phyloP scores from a whole-genome alignment of 2,113 vertebrate genomes.

The Pygoscelis adeliae region DNA sequence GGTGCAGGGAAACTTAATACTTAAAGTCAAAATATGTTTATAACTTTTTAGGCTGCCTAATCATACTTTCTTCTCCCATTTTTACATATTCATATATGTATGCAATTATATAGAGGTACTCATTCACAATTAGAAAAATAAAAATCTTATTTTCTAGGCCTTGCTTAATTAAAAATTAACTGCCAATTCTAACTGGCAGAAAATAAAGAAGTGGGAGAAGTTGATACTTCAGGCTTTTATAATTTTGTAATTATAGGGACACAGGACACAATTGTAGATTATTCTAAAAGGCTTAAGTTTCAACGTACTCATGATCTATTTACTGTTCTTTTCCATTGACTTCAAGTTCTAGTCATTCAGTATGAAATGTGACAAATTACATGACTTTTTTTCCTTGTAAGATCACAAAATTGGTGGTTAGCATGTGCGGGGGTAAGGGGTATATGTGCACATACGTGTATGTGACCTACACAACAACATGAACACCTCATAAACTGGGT shows the following conservation, averaged over 20 bases:
- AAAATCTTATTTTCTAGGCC: not conserved
- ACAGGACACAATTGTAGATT: not conserved
- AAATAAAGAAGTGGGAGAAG: not conserved
- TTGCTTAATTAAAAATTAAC: not conserved
- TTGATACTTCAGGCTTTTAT: not conserved
- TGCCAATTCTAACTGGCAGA: not conserved
- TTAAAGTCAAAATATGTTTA: not conserved
- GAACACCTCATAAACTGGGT: not conserved
- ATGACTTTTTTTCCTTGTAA: not conserved
- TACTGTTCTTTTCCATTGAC: not conserved
- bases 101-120: not conserved
- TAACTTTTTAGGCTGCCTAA: not conserved
- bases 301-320: not conserved
- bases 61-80: not conserved
- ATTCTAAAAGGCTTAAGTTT: not conserved
- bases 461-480: not conserved
- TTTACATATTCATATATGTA: not conserved
- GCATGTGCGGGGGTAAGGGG: fast-evolving
- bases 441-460: not conserved
- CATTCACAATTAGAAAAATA: not conserved
- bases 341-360: not conserved
- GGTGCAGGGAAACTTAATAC: not conserved
- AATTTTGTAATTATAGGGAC: not conserved
- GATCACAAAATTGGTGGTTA: not conserved
- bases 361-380: not conserved